phyloP scores from a whole-genome alignment of 1,140 invertebrate genomes.

The Brachystomella parvula region DNA sequence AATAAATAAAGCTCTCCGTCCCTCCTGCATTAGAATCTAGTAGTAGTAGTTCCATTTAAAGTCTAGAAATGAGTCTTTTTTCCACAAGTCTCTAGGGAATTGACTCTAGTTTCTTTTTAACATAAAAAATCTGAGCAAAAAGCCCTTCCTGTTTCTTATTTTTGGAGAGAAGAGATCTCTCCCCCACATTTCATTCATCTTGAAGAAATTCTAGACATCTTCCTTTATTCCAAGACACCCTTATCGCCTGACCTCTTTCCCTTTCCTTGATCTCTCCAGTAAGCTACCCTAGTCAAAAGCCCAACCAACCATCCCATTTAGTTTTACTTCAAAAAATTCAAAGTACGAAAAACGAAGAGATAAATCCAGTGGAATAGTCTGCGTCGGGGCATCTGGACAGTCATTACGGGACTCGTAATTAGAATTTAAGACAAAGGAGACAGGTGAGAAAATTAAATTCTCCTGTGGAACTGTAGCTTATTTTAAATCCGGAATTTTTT shows the following conservation, averaged over 20 bases:
- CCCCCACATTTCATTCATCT: neutral
- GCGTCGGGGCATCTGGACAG: neutral
- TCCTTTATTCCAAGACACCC: neutral
- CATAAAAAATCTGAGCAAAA: neutral
- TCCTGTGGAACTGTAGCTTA: neutral
- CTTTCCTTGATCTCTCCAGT: neutral
- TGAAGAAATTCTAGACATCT: neutral
- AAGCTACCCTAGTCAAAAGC: neutral
- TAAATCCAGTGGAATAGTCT: neutral
- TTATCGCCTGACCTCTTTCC: constrained; percentile 10
- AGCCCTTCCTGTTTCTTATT: neutral
- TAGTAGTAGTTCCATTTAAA: too few relatives aligned
- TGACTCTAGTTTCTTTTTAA: too few relatives aligned
- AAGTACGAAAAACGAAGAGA: neutral
- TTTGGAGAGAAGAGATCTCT: neutral
- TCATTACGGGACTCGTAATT: neutral
- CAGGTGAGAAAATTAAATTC: neutral
- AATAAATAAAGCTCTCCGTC: too few relatives aligned
- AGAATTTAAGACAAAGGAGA: neutral
- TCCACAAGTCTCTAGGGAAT: too few relatives aligned
- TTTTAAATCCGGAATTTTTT: neutral
- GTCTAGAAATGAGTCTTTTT: too few relatives aligned
- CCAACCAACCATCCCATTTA: neutral
- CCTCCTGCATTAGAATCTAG: too few relatives aligned
- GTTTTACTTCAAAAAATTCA: neutral